phyloP scores from a whole-genome alignment of 2,888 invertebrate genomes.

The Apodemia zela region DNA sequence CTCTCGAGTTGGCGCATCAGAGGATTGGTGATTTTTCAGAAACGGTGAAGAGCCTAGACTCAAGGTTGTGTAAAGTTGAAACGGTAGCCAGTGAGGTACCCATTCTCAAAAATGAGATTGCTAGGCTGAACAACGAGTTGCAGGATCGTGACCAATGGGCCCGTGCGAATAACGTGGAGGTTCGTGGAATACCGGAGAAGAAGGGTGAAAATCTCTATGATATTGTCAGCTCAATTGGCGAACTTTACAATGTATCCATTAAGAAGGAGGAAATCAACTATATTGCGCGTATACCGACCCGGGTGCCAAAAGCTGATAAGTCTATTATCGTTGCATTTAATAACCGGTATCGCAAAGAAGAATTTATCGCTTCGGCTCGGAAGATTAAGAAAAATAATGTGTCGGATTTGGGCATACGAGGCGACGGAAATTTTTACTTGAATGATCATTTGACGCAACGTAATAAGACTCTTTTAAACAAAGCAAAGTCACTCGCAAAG shows the following conservation, averaged over 20 bases:
- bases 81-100: not conserved
- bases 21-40: not conserved
- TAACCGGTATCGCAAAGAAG: conserved; percentile 27
- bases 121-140: not conserved
- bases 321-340: not conserved
- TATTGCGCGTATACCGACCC: not conserved
- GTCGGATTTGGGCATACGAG: conserved; percentile 20
- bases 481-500: conserved; percentile 22
- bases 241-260: not conserved
- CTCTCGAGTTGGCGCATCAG: not conserved
- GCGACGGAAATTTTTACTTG: conserved; percentile 20
- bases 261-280: conserved; percentile 5
- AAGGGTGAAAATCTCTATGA: not conserved
- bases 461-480: conserved; percentile 22
- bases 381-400: conserved; percentile 21
- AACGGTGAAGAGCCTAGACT: not conserved
- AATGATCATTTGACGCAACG: conserved; percentile 28
- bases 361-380: conserved; percentile 23
- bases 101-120: not conserved
- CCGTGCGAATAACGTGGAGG: not conserved
- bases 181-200: not conserved
- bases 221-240: not conserved
- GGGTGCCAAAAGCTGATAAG: not conserved
- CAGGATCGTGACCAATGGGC: not conserved
- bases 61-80: not conserved